phyloP scores from a whole-genome alignment of 2,113 vertebrate genomes.

The Merops nubicus region DNA sequence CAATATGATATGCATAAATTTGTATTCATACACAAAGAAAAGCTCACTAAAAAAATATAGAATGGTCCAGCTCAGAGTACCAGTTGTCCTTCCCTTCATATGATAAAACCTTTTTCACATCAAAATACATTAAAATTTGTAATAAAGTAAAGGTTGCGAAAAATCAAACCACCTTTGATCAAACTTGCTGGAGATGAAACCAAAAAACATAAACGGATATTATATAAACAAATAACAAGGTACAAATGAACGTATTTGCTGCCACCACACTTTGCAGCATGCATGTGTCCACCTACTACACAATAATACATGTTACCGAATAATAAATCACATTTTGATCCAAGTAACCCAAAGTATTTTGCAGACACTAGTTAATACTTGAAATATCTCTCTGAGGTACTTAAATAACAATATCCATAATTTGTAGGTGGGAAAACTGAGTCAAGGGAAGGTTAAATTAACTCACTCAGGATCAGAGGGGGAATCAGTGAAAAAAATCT shows the following conservation, averaged over 20 bases:
- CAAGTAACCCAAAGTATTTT: constrained; percentile 56
- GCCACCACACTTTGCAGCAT: neutral
- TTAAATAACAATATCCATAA: constrained; percentile 48
- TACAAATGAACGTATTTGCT: neutral
- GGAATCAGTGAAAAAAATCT: neutral
- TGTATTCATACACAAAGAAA: neutral
- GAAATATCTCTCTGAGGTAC: constrained; percentile 44
- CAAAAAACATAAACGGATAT: neutral
- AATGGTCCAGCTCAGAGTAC: neutral
- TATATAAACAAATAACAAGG: neutral
- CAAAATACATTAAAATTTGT: neutral
- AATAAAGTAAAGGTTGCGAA: neutral
- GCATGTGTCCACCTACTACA: neutral
- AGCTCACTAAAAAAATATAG: neutral
- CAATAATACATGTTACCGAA: neutral
- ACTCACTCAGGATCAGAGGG: neutral
- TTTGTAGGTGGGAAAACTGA: constrained; percentile 30
- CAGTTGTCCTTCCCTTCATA: neutral
- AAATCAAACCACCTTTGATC: neutral
- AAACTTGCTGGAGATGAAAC: neutral
- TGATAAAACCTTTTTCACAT: neutral
- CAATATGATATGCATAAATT: neutral
- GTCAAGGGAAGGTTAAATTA: constrained; percentile 42
- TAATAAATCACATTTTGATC: constrained; percentile 53
- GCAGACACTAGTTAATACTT: constrained; percentile 59